A percentile compares a stretch with the other conserved stretches of the same genome.
These are phyloP conservation scores for Caracal caracal DNA, from an alignment of 2,113 vertebrate species.

Conservation along the genomic window DNA sequence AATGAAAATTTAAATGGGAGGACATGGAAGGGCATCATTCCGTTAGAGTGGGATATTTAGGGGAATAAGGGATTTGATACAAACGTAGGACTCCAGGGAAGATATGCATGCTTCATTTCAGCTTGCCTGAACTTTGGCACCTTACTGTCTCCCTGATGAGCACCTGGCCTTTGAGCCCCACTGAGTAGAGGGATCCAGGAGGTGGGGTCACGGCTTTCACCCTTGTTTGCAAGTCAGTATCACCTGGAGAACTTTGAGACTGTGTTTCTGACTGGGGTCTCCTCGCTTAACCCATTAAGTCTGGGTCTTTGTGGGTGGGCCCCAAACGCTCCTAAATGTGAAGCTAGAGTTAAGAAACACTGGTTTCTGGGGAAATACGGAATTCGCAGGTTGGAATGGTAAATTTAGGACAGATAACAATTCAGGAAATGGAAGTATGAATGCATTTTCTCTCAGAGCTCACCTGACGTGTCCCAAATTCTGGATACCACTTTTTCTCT, in stretches of 20 bases:
- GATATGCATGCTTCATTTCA: neutral
- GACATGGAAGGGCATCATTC: neutral
- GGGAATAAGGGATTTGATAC: neutral
- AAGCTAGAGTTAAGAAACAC: neutral
- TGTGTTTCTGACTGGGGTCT: neutral
- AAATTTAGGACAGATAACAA: neutral
- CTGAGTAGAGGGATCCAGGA: neutral
- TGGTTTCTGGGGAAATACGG: neutral
- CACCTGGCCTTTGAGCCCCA: neutral
- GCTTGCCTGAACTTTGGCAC: neutral
- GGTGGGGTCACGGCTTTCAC: accelerated
- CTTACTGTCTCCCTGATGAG: neutral
- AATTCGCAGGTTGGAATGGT: neutral
- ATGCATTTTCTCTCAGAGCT: neutral
- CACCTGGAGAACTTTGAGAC: neutral
- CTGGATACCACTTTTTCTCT: neutral
- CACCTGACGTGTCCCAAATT: neutral
- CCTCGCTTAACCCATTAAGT: neutral
- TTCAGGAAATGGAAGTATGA: neutral
- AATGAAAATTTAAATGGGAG: neutral
- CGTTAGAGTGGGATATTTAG: neutral
- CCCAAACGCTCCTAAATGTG: neutral
- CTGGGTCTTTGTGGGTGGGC: neutral
- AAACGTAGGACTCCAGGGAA: neutral
- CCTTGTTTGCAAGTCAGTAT: neutral